A percentile compares a stretch with the other conserved stretches of the same genome.
Evolutionary conservation across 2,113 vertebrate genomes (phyloP).

Genomic region (Neotragus moschatus): DNA sequence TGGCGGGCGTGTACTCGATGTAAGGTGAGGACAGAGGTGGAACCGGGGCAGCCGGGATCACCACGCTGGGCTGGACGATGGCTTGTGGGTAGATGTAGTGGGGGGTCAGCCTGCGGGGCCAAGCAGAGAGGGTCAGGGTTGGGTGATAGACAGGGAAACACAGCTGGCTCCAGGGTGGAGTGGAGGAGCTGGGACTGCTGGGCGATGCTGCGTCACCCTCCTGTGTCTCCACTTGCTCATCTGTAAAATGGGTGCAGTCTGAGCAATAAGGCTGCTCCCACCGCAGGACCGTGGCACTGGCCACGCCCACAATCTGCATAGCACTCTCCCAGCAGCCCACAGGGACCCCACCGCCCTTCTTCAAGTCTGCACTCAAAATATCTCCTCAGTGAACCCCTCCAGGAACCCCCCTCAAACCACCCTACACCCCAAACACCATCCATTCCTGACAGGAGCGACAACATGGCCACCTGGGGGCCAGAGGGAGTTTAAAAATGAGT

Average conservation of each 20-base stretch:
- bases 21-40: slow-evolving; percentile 89
- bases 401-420: background rate
- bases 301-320: accelerated
- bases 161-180: background rate
- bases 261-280: background rate
- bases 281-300: background rate
- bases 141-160: background rate
- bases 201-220: accelerated
- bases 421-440: background rate
- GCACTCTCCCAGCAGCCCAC: background rate
- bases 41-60: slow-evolving; percentile 88
- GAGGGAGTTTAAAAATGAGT: background rate
- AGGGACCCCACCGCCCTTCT: background rate
- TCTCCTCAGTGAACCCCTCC: background rate
- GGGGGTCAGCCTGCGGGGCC: slow-evolving; percentile 86
- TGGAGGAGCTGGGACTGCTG: accelerated
- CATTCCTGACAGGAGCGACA: background rate
- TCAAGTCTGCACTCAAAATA: background rate
- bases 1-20: slow-evolving; percentile 89
- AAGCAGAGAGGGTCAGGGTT: slow-evolving; percentile 41
- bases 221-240: background rate
- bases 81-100: slow-evolving; percentile 93
- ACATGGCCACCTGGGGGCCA: accelerated
- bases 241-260: accelerated
- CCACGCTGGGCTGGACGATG: slow-evolving; percentile 91